Evolutionary conservation across 1,140 invertebrate genomes (phyloP), one percentile per base, ranked within the genome.

Genomic region (Neodiprion fabricii): DNA sequence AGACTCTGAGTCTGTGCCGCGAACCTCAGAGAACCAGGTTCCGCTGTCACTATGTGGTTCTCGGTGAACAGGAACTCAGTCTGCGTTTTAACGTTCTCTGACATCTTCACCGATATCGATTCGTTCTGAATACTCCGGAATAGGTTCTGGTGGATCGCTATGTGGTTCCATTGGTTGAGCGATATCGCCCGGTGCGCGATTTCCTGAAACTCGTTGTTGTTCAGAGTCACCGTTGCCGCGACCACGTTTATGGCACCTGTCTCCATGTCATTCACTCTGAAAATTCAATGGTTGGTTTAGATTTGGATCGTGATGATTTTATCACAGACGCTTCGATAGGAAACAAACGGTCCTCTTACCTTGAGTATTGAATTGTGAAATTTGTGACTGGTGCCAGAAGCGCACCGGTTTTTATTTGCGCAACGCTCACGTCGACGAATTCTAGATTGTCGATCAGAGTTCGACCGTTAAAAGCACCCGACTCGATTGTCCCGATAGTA

Each of bases 341-440:
- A 70, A 70, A 65, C 48, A 1, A 21, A 40, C 73, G 65, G 49
- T 68, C 17, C 50, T 79, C 86, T 89, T 86, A 94, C 93, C 86
- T 91, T 72, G 91, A 92, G 87, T 92, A 87, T 80, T 91, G 89
- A 80, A 95, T 89, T 67, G 91, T 91, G 67, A 95, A 87, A 80
- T 92, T 92, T 40, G 87, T 89, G 65, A 93, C 88, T 49, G 90
- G 92, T 12, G 92, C 92, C 70, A 86, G 88, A 65, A 95, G 86
- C n/a, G 93, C 92, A 78, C 90, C 89, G 0, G 84, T 86, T 76
- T 89, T 86, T 47, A 95, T 80, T 11, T 83, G 86, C 40, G 89
- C 84, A 40, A 95, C 85, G 77, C 84, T 89, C 67, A 92, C 92
- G 28, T 92, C 91, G 71, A 87, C 85, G 23, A 95, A 87, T 77